Evolutionary conservation across 92 coral and sea anemone genomes (phyloP).

Genomic region (Muricea muricata): DNA sequence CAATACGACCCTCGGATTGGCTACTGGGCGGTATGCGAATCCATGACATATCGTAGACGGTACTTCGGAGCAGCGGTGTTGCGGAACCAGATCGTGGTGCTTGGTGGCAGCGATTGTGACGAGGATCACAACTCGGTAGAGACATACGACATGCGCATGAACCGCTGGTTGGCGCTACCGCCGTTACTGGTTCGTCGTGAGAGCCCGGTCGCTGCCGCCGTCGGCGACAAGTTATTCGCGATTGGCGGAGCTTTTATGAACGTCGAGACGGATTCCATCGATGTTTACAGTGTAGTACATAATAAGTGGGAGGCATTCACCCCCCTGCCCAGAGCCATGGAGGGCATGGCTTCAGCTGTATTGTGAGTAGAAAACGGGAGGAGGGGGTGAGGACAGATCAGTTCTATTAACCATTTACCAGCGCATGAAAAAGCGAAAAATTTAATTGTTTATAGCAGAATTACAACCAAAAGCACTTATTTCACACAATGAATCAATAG

Average conservation of each 20-base stretch:
- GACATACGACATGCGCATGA: constrained; percentile 94
- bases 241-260: constrained; percentile 95
- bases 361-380: constrained; percentile 65
- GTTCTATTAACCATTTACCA: no score
- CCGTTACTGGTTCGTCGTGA: constrained; percentile 88
- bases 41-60: constrained; percentile 90
- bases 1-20: constrained; percentile 93
- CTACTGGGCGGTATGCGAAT: constrained; percentile 88
- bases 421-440: no score
- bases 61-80: constrained; percentile 96
- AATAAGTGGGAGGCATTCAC: constrained; percentile 89
- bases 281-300: constrained; percentile 78
- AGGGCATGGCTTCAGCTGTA: constrained; percentile 95
- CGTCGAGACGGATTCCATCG: constrained; percentile 85
- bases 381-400: no score
- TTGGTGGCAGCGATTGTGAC: constrained; percentile 96
- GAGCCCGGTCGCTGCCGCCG: constrained; percentile 85
- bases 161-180: constrained; percentile 92
- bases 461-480: no score
- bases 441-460: no score
- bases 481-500: no score
- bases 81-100: constrained; percentile 83
- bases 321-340: constrained; percentile 84
- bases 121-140: constrained; percentile 98
- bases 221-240: constrained; percentile 84